These are phyloP conservation scores for Diorhabda sublineata DNA, from an alignment of 1,140 invertebrate species.

Conservation along the genomic window DNA sequence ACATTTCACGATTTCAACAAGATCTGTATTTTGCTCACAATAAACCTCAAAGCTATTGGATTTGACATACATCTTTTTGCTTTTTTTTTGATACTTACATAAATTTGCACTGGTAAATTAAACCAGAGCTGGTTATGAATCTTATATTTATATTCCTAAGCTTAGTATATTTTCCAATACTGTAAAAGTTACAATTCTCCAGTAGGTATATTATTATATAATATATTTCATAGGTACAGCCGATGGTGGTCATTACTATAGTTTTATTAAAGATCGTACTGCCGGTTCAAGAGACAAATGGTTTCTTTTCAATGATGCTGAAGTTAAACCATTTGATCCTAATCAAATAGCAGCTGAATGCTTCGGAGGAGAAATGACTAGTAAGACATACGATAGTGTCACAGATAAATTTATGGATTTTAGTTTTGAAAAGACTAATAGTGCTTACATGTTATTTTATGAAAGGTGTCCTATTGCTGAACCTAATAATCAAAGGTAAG, in stretches of 20 bases:
- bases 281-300: constrained; percentile 75
- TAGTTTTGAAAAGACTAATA: constrained; percentile 95
- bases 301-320: constrained; percentile 94
- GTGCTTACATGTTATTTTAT: constrained; percentile 96
- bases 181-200: too few species aligned
- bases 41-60: too few species aligned
- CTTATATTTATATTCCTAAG: too few species aligned
- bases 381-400: constrained; percentile 93
- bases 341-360: constrained; percentile 91
- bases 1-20: too few species aligned
- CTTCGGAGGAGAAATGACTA: constrained; percentile 96
- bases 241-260: constrained; percentile 95
- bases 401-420: constrained; percentile 97
- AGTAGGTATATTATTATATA: background rate
- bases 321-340: constrained; percentile 93
- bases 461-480: constrained; percentile 60
- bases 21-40: too few species aligned
- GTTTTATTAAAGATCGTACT: constrained; percentile 85
- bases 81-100: too few species aligned
- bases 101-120: too few species aligned
- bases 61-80: too few species aligned
- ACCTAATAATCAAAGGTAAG: constrained; percentile 25
- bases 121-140: too few species aligned
- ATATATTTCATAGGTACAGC: constrained; percentile 57
- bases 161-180: too few species aligned